phyloP scores from a whole-genome alignment of 1,140 invertebrate genomes.

The Proales similis region DNA sequence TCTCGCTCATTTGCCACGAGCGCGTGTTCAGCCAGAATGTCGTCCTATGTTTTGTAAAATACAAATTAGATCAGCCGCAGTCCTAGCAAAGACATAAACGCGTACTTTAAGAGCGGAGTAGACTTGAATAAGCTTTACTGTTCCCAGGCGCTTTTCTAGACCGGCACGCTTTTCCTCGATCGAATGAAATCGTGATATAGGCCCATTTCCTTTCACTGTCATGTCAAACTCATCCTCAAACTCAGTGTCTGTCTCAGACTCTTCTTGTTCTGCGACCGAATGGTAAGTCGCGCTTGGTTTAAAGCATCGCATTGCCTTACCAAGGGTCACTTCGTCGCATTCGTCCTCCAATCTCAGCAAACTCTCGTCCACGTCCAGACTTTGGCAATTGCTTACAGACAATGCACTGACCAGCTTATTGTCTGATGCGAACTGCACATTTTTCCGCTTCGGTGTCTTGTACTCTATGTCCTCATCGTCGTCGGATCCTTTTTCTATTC shows the following conservation, averaged over 20 bases:
- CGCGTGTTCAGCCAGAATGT: no score
- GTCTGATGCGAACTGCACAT: neutral
- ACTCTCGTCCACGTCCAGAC: no score
- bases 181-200: neutral
- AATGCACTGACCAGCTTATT: neutral
- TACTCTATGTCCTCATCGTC: neutral
- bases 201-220: neutral
- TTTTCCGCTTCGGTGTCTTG: neutral
- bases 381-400: neutral
- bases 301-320: neutral
- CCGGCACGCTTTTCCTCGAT: slow-evolving; percentile 14
- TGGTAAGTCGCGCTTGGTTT: neutral
- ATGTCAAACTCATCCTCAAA: slow-evolving; percentile 21
- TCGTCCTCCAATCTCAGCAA: slow-evolving; percentile 22
- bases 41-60: neutral
- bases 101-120: slow-evolving; percentile 5
- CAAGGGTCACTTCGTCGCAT: slow-evolving; percentile 14
- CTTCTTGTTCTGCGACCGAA: neutral
- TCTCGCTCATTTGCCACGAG: neutral
- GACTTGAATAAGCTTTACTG: slow-evolving; percentile 8
- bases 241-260: slow-evolving; percentile 24
- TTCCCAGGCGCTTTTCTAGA: slow-evolving; percentile 18
- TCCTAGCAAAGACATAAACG: neutral
- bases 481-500: no score
- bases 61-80: neutral